Evolutionary conservation across 2,888 invertebrate species (phyloP).

Genomic region (Diplazon laetatorius): DNA sequence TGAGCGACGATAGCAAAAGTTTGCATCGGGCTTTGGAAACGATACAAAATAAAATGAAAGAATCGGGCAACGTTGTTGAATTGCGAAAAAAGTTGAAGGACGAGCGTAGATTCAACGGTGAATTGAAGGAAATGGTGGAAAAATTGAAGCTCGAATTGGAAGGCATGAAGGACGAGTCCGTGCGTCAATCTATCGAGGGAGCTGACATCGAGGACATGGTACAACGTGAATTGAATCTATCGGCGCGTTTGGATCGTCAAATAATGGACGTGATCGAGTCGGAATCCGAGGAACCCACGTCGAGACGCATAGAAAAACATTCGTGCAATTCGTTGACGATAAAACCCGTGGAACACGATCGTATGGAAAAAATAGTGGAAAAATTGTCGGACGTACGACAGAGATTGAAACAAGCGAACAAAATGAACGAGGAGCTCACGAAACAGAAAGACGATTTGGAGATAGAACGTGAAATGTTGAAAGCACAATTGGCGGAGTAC

Average conservation of each 20-base stretch:
- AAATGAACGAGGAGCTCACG: conserved; percentile 75
- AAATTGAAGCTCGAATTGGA: conserved; percentile 76
- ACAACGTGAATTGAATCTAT: conserved; percentile 85
- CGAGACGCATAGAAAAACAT: conserved; percentile 64
- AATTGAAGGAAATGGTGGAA: conserved; percentile 78
- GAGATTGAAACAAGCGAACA: conserved; percentile 71
- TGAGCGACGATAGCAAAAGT: conserved; percentile 84
- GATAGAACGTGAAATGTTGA: conserved; percentile 76
- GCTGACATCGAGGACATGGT: conserved; percentile 82
- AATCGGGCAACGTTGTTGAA: conserved; percentile 85
- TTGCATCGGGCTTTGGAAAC: conserved; percentile 84
- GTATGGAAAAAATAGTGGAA: conserved; percentile 68
- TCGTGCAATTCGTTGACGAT: conserved; percentile 67
- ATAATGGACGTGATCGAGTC: conserved; percentile 85
- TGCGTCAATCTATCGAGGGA: conserved; percentile 70
- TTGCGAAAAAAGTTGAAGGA: conserved; percentile 85
- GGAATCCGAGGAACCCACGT: conserved; percentile 72
- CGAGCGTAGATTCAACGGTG: conserved; percentile 83
- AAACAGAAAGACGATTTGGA: conserved; percentile 77
- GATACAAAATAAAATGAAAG: conserved; percentile 84
- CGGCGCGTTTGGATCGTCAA: conserved; percentile 85
- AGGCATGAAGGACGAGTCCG: conserved; percentile 65
- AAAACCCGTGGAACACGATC: conserved; percentile 67
- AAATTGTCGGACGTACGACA: conserved; percentile 67
- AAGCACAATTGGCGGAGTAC: conserved; percentile 77